phyloP scores from a whole-genome alignment of 2,888 invertebrate genomes.

The Caenorhabditis sp. region DNA sequence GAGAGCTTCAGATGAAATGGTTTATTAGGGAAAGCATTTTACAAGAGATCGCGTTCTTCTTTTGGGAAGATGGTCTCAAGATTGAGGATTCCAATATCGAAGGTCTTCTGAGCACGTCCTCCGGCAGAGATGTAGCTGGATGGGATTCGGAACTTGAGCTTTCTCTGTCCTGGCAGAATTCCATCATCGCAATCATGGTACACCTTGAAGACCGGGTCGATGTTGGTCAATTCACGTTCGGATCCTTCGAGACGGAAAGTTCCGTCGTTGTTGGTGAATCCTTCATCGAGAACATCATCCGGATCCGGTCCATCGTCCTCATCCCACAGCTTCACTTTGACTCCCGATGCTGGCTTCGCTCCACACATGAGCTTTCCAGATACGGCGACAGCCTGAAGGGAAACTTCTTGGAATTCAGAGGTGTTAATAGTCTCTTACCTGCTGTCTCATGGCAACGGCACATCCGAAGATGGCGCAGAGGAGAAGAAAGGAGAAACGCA shows the following conservation, averaged over 20 bases:
- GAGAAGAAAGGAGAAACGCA: slow-evolving; percentile 57
- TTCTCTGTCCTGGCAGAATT: slow-evolving; percentile 77
- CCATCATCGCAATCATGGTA: slow-evolving; percentile 79
- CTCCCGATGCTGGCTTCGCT: slow-evolving; percentile 71
- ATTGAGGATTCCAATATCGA: slow-evolving; percentile 78
- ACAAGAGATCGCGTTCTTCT: slow-evolving; percentile 79
- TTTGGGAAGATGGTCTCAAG: slow-evolving; percentile 81
- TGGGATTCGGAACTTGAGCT: slow-evolving; percentile 78
- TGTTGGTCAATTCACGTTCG: slow-evolving; percentile 75
- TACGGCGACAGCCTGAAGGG: slow-evolving; percentile 70
- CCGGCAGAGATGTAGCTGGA: slow-evolving; percentile 73
- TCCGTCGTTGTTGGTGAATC: slow-evolving; percentile 74
- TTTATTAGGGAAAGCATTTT: slow-evolving; percentile 23
- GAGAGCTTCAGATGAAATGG: neutral
- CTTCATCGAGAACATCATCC: slow-evolving; percentile 77
- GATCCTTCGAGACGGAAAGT: slow-evolving; percentile 74
- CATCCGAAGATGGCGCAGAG: slow-evolving; percentile 70
- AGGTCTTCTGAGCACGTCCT: slow-evolving; percentile 69
- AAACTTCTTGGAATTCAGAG: neutral
- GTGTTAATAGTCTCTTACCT: slow-evolving; percentile 38
- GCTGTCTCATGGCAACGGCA: slow-evolving; percentile 73
- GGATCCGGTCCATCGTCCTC: slow-evolving; percentile 78
- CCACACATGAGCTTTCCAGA: slow-evolving; percentile 74
- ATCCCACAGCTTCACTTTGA: slow-evolving; percentile 76
- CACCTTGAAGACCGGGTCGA: slow-evolving; percentile 79